Evolutionary conservation across 2,113 vertebrate genomes (phyloP).

Genomic region (Zapornia atra): DNA sequence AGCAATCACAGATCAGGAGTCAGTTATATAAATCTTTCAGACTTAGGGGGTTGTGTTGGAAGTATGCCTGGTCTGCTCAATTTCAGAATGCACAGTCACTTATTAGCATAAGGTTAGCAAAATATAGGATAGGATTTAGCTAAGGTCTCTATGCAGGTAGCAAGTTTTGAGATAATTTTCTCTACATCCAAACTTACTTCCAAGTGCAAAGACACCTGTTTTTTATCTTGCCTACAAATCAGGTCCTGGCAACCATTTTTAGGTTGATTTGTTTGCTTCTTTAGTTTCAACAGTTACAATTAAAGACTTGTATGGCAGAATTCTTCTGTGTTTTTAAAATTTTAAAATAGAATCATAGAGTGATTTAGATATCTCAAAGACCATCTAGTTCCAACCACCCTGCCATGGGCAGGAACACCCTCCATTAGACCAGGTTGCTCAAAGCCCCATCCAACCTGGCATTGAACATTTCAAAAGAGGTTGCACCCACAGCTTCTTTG

Average conservation of each 20-base stretch:
- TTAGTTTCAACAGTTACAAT: not conserved
- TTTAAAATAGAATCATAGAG: too few species aligned
- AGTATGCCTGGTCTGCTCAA: not conserved
- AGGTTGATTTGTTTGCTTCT: not conserved
- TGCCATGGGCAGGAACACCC: too few species aligned
- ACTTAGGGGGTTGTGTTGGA: not conserved
- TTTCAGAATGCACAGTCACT: not conserved
- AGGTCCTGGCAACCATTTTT: not conserved
- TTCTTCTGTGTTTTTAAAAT: not conserved
- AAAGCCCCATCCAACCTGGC: too few species aligned
- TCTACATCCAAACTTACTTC: not conserved
- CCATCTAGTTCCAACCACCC: too few species aligned
- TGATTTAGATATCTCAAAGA: too few species aligned
- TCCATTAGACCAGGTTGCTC: too few species aligned
- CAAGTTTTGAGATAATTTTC: not conserved
- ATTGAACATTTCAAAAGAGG: too few species aligned
- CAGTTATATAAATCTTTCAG: not conserved
- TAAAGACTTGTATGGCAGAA: not conserved
- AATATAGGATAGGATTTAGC: not conserved
- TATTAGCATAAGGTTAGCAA: not conserved
- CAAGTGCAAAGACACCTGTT: not conserved
- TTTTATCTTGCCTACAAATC: not conserved
- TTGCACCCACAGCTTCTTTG: too few species aligned
- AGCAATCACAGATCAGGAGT: not conserved
- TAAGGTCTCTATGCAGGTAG: not conserved